A percentile compares a stretch with the other conserved stretches of the same genome.
Evolutionary conservation across 2,113 vertebrate species (phyloP).

Genomic region (Mustela nigripes): DNA sequence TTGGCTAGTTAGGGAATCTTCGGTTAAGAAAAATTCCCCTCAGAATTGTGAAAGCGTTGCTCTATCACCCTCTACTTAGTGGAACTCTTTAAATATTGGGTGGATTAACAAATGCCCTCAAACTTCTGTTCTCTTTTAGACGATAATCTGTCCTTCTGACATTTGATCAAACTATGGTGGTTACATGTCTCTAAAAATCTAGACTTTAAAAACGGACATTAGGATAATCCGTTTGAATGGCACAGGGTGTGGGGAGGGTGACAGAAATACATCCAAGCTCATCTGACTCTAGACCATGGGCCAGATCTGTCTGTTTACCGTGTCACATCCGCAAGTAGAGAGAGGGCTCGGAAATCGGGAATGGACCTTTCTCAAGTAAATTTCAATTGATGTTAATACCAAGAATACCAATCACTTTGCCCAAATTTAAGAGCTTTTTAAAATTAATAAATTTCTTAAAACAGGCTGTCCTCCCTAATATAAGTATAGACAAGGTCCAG

Average conservation of each 20-base stretch:
- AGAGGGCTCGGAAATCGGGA: neutral
- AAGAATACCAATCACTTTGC: neutral
- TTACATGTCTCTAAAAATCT: neutral
- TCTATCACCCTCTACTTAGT: neutral
- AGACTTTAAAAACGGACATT: neutral
- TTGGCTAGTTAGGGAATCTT: neutral
- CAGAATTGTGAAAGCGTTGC: neutral
- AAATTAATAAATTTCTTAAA: slow-evolving; percentile 47
- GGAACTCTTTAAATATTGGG: neutral
- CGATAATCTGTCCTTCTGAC: neutral
- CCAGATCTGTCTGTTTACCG: neutral
- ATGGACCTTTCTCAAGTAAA: neutral
- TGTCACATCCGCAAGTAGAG: neutral
- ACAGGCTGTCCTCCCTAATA: neutral
- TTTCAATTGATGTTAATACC: neutral
- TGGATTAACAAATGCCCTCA: neutral
- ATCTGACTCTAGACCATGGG: no score
- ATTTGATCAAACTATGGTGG: neutral
- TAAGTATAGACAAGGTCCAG: neutral
- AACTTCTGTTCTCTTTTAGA: neutral
- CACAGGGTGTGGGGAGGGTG: fast-evolving
- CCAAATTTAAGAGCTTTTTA: slow-evolving; percentile 17
- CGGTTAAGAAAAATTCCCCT: neutral
- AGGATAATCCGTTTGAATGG: neutral
- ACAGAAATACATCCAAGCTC: fast-evolving